Evolutionary conservation across 2,113 vertebrate species (phyloP).

Genomic region (Nerophis lumbriciformis): DNA sequence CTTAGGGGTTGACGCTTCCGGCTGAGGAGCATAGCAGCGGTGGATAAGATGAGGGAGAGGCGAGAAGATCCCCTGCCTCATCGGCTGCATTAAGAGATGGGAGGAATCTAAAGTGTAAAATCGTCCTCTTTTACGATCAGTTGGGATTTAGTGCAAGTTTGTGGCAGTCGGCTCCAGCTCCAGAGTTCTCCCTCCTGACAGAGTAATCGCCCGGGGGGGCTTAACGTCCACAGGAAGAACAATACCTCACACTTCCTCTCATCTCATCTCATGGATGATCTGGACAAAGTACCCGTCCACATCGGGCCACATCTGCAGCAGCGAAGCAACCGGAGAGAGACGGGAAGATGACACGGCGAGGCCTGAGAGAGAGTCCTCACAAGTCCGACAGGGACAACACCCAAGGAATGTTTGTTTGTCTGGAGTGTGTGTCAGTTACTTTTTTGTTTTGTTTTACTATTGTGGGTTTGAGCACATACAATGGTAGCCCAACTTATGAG

Average conservation of each 20-base stretch:
- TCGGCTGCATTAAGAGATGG: slow-evolving; percentile 73
- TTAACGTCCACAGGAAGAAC: slow-evolving; percentile 73
- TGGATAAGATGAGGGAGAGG: slow-evolving; percentile 71
- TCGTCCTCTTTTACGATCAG: slow-evolving; percentile 73
- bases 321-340: slow-evolving; percentile 47
- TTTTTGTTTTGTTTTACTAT: slow-evolving; percentile 1
- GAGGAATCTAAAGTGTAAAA: slow-evolving; percentile 74
- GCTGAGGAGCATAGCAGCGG: slow-evolving; percentile 65
- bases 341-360: slow-evolving; percentile 59
- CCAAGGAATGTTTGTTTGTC: slow-evolving; percentile 56
- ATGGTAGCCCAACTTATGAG: too few relatives aligned
- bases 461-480: too few relatives aligned
- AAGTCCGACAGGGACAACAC: slow-evolving; percentile 49
- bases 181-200: slow-evolving; percentile 73
- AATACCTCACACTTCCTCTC: slow-evolving; percentile 72
- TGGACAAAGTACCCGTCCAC: slow-evolving; percentile 67
- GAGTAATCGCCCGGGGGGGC: slow-evolving; percentile 72
- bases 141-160: slow-evolving; percentile 76
- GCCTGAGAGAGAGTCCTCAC: slow-evolving; percentile 49
- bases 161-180: slow-evolving; percentile 69
- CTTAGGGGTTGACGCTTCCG: slow-evolving; percentile 68
- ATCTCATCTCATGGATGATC: slow-evolving; percentile 72
- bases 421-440: slow-evolving; percentile 19
- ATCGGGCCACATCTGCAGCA: slow-evolving; percentile 64
- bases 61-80: slow-evolving; percentile 66